phyloP scores from a whole-genome alignment of 2,113 vertebrate species.

The Entomyzon cyanotis region DNA sequence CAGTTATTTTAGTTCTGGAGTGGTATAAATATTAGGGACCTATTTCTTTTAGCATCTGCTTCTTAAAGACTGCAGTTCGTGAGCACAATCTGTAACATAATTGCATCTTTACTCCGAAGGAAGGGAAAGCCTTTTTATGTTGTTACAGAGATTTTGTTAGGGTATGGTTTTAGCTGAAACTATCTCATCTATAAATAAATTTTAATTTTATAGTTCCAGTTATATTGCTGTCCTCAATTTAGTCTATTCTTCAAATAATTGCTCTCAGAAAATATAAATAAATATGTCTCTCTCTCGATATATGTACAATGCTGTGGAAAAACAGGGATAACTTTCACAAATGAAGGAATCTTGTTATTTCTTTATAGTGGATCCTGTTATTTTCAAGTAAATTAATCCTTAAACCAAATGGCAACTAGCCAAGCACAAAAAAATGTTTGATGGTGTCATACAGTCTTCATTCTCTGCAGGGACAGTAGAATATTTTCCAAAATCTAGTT shows the following conservation, averaged over 20 bases:
- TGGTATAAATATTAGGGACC: background rate
- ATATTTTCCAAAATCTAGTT: background rate
- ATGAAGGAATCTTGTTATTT: background rate
- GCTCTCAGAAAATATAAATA: background rate
- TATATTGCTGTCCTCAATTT: background rate
- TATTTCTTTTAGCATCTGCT: background rate
- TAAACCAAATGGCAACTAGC: background rate
- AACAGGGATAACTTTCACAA: background rate
- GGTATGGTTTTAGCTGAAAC: background rate
- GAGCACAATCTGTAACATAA: background rate
- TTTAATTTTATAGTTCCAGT: background rate
- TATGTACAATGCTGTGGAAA: background rate
- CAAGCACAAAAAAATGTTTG: background rate
- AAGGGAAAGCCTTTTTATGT: background rate
- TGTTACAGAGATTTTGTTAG: background rate
- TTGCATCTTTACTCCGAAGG: background rate
- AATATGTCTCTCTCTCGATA: accelerated
- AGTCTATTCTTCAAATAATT: background rate
- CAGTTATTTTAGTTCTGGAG: background rate
- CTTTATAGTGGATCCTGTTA: background rate
- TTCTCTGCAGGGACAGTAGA: background rate
- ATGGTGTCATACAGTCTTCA: background rate
- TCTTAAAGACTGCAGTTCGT: background rate
- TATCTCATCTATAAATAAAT: background rate
- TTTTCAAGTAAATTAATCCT: background rate